phyloP scores from a whole-genome alignment of 92 coral and sea anemone genomes.

The Parazoanthus swiftii region DNA sequence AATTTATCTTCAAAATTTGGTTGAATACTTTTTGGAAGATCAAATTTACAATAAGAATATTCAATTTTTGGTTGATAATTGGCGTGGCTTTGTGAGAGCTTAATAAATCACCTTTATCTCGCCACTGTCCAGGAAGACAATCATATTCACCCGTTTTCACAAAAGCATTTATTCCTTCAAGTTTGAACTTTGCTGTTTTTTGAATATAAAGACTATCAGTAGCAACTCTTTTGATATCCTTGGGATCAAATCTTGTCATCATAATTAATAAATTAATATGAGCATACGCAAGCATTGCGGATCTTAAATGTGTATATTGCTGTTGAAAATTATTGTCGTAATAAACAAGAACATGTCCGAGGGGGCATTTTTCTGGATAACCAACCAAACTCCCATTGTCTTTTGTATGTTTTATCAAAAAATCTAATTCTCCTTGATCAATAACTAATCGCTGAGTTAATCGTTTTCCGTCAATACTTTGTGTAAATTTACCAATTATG shows the following conservation, averaged over 20 bases:
- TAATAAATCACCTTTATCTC: no score
- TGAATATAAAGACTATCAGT: neutral
- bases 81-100: no score
- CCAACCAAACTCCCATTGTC: neutral
- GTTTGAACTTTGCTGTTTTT: neutral
- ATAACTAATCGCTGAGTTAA: no score
- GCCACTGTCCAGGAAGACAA: no score
- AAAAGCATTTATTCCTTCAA: neutral
- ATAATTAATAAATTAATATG: neutral
- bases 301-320: constrained; percentile 5
- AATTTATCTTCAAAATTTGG: no score
- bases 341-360: neutral
- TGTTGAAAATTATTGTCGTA: neutral
- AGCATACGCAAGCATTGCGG: constrained; percentile 14
- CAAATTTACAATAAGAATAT: no score
- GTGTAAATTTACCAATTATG: neutral
- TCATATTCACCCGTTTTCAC: no score
- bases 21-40: no score
- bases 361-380: neutral
- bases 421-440: no score
- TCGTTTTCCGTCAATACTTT: neutral
- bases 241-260: neutral
- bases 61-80: no score
- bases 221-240: neutral
- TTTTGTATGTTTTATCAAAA: neutral